Base-by-base conservation (phyloP, 1,140 invertebrate species). In the Lucilia sericata region DNA sequence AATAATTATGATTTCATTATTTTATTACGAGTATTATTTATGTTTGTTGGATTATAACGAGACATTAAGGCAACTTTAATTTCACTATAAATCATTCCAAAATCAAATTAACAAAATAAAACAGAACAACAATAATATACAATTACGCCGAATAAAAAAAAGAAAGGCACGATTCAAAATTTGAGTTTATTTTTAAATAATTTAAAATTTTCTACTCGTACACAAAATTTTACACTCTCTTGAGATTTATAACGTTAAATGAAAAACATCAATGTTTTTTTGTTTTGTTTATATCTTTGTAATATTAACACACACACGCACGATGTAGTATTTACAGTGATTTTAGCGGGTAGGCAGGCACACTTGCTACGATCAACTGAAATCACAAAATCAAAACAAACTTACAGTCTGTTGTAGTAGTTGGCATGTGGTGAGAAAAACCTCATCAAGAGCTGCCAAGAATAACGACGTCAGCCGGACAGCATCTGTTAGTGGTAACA, bases 341-440 rank as follows among this genome's bases (percentile, higher is more conserved):
- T 5, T n/a, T 80, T 34, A 17, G 74, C 74, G n/a, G 42, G 74
- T 17, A 5, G 74, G 30, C 30, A 17, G 75, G 76, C 65, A 70
- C 65, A 70, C 65, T 70, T 70, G 65, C 76, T 49, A 49, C 76
- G 76, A 80, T 80, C 76, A 80, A 80, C 76, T 80, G 76, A 80
- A 49, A 47, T 70, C 19, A 12, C 3, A 70, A 70, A 70, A 70
- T 70, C 65, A 21, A 19, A 60, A 21, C 19, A 70, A 25, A 70
- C 10, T 70, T 30, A 19, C 19, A 70, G 25, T 30, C n/a, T 70
- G 65, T 25, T 5, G 65, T 70, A 70, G 1, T 30, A 30, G 25
- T 21, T n/a, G 65, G 19, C 65, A 25, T 70, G 7, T 70, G 65
- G 65, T 70, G 65, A 25, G 65, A 19, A 21, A 30, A 70, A 21